Evolutionary conservation across 2,888 invertebrate species (phyloP).

Genomic region (Acronicta aceris): DNA sequence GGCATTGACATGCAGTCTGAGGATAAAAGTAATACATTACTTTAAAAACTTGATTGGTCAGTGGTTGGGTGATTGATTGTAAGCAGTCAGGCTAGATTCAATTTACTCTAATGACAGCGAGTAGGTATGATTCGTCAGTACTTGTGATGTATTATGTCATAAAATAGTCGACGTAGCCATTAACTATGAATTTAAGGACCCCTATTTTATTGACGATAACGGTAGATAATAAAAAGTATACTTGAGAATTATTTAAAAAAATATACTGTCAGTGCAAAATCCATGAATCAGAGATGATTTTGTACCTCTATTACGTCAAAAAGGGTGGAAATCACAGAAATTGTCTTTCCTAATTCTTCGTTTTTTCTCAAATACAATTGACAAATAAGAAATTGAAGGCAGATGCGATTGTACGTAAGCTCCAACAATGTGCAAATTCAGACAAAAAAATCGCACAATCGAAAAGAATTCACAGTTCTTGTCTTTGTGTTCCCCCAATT

Average conservation of each 20-base stretch:
- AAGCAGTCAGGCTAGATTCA: too few relatives aligned
- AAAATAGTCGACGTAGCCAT: too few relatives aligned
- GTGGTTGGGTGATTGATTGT: too few relatives aligned
- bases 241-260: slow-evolving; percentile 16
- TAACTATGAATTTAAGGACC: background rate
- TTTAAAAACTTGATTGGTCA: too few relatives aligned
- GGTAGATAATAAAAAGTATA: background rate
- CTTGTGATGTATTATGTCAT: too few relatives aligned
- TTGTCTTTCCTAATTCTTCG: slow-evolving; percentile 38
- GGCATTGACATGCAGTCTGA: too few relatives aligned
- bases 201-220: background rate
- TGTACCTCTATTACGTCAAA: slow-evolving; percentile 23
- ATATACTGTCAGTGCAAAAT: slow-evolving; percentile 8
- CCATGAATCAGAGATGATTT: slow-evolving; percentile 48
- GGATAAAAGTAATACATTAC: too few relatives aligned
- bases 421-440: slow-evolving; percentile 55
- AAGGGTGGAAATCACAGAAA: slow-evolving; percentile 49
- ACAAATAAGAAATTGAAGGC: slow-evolving; percentile 65
- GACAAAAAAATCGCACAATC: slow-evolving; percentile 61
- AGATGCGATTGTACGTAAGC: slow-evolving; percentile 58
- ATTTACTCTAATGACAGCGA: too few relatives aligned
- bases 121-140: too few relatives aligned
- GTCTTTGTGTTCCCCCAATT: slow-evolving; percentile 77
- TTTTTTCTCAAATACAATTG: slow-evolving; percentile 38
- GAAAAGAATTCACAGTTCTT: slow-evolving; percentile 72